Percentiles rank a stretch among this genome's conserved stretches.
Evolutionary conservation across 2,113 vertebrate species (phyloP).

Genomic region (Malurus cyaneus): DNA sequence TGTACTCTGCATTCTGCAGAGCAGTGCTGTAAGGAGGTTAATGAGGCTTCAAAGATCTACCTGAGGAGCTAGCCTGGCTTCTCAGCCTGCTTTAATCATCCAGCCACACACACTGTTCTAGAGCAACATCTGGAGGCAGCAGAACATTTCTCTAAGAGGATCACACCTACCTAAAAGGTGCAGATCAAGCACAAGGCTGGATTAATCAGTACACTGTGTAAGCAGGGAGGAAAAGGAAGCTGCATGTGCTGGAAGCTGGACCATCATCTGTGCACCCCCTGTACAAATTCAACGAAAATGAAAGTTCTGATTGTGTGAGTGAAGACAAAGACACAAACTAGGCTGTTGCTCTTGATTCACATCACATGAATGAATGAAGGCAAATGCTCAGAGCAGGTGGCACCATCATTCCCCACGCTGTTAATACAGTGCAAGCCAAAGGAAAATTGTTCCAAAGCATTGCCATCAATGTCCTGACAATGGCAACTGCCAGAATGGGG

Average conservation of each 20-base stretch:
- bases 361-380: neutral
- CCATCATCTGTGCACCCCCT: neutral
- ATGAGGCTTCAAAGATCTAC: neutral
- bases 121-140: neutral
- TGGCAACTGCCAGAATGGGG: constrained; percentile 3
- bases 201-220: neutral
- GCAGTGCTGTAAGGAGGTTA: neutral
- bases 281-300: neutral
- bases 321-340: neutral
- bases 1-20: neutral
- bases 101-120: neutral
- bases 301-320: neutral
- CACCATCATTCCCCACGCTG: neutral
- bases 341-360: neutral
- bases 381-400: neutral
- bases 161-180: neutral
- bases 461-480: neutral
- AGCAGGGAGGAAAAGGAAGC: neutral
- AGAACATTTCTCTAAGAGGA: neutral
- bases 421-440: neutral
- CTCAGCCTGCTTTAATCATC: neutral
- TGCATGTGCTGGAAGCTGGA: neutral
- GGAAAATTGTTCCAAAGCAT: neutral
- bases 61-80: neutral
- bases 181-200: neutral